Base-by-base conservation (phyloP, 2,797 vertebrate species). In the Pagetopsis macropterus region DNA sequence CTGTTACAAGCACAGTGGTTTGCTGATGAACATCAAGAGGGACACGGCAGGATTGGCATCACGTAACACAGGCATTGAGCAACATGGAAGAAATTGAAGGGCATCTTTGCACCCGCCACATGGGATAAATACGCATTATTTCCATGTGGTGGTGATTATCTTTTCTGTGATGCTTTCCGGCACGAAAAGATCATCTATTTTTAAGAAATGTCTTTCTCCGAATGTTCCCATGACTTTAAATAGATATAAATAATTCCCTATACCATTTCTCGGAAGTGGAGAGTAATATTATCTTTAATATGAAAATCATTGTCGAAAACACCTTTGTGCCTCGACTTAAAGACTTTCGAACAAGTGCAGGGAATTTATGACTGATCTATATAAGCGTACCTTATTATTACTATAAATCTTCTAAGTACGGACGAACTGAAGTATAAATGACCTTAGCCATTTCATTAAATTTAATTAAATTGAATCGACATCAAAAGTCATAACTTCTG, bases 361-460 rank as follows among this genome's bases (percentile, higher is more conserved):
- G 58, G 65, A 91, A 94, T 94, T 87, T 91, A 92, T 90, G 78
- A 89, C 84, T 88, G 88, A 91, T 93, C 87, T 90, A 87, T 89
- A 81, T 88, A 88, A 92, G 88, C 83, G 71, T 86, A 80, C 75
- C 81, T 93, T 94, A 94, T 94, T 93, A 93, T 92, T 89, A 76
- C 77, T 82, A 86, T 93, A 88, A 94, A 93, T 95, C 90, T 90
- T 84, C 61, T 55, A 67, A 89, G 78, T 86, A 73, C 71, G 16
- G 27, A 21, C 76, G 73, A 88, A 89, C 76, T 46, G 87, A 91
- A 85, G 87, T 93, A 82, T 91, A 89, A 92, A 93, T 89, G 88
- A 91, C 83, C 85, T 88, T 88, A 92, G 89, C 84, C 83, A 86
- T 92, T 93, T 93, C 84, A 93, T 94, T 93, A 92, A 88, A 90